A percentile compares a stretch with the other conserved stretches of the same genome.
These are phyloP conservation scores for Platyrinchus mystaceus DNA, from an alignment of 2,797 vertebrate species.

Conservation along the genomic window DNA sequence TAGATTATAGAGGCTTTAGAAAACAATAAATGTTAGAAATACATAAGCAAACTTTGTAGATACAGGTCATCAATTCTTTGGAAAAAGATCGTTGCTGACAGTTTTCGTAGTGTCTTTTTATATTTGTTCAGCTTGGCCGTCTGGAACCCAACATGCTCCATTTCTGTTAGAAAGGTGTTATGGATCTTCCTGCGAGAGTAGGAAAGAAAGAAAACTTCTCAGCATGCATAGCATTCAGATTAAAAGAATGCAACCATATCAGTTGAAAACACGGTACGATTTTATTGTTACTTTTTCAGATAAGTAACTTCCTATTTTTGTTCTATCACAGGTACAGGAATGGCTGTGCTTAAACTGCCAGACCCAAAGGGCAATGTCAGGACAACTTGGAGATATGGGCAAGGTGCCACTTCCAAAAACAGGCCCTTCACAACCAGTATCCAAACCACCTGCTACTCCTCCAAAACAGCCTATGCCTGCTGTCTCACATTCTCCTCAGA, in stretches of 20 bases:
- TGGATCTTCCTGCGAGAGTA: background rate
- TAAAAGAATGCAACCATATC: background rate
- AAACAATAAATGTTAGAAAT: background rate
- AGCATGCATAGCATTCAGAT: background rate
- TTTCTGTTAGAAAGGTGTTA: background rate
- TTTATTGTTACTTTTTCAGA: background rate
- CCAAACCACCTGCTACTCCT: slow-evolving; percentile 59
- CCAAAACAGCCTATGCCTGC: slow-evolving; percentile 39
- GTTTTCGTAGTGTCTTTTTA: background rate
- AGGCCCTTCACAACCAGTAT: slow-evolving; percentile 39
- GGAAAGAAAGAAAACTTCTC: background rate
- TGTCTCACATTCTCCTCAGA: slow-evolving; percentile 65
- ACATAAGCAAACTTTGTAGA: background rate
- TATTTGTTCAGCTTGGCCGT: background rate
- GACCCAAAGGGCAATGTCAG: slow-evolving; percentile 90
- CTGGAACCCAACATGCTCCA: background rate
- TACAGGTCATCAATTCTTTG: background rate
- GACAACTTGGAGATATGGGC: slow-evolving; percentile 84
- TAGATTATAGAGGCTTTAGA: background rate
- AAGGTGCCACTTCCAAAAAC: slow-evolving; percentile 72
- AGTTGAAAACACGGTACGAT: background rate
- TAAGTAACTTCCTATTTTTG: slow-evolving; percentile 32
- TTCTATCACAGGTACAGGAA: slow-evolving; percentile 85
- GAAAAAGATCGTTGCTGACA: background rate
- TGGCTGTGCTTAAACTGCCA: slow-evolving; percentile 98